Percentiles rank a stretch among this genome's conserved stretches.
Evolutionary conservation across 2,888 invertebrate species (phyloP).

Genomic region (Pharmacophagus antenor): DNA sequence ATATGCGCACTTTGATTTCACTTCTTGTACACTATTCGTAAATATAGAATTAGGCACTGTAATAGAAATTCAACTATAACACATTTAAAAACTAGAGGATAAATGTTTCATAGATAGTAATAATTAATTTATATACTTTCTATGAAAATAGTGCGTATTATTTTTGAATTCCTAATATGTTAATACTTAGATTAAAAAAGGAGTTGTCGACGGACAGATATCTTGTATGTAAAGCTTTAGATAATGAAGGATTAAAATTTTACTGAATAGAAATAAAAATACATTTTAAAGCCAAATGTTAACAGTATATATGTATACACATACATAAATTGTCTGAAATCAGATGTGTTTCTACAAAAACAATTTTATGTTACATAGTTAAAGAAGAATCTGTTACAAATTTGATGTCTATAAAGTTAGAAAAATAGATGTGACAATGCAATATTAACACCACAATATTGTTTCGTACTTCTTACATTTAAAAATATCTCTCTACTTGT

Average conservation of each 20-base stretch:
- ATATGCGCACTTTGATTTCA: too few species aligned
- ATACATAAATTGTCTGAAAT: slow-evolving; percentile 64
- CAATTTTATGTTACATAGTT: slow-evolving; percentile 60
- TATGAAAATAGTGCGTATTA: too few species aligned
- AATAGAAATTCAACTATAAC: too few species aligned
- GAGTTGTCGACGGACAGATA: not conserved
- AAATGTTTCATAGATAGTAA: too few species aligned
- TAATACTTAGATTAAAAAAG: too few species aligned
- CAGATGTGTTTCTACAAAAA: slow-evolving; percentile 57
- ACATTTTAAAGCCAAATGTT: slow-evolving; percentile 69
- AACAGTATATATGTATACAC: slow-evolving; percentile 60
- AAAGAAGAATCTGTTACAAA: not conserved
- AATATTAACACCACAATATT: slow-evolving; percentile 58
- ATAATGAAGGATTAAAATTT: not conserved
- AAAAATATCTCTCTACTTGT: slow-evolving; percentile 49
- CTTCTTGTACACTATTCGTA: too few species aligned
- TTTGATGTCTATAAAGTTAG: slow-evolving; percentile 60
- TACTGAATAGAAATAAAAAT: slow-evolving; percentile 51
- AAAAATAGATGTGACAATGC: slow-evolving; percentile 70
- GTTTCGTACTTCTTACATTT: slow-evolving; percentile 36
- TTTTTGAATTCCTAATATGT: too few species aligned
- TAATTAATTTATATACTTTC: too few species aligned
- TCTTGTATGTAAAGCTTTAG: not conserved
- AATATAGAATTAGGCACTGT: too few species aligned
- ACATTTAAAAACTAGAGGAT: too few species aligned